Conservation (phyloP, 1,140 invertebrate species). For the Oryctes rhinoceros region DNA sequence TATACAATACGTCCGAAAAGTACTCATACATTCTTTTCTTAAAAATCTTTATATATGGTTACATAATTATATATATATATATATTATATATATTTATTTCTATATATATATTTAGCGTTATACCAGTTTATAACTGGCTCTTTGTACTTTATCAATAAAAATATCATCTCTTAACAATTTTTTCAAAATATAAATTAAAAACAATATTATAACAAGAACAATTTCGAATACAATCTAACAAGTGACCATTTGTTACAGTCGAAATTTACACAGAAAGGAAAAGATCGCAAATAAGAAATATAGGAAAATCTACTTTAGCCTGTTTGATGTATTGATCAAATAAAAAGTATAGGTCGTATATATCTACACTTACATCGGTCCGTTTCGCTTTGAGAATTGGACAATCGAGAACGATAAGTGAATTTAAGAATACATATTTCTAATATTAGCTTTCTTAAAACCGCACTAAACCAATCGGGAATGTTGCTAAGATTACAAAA, state of each 20-base stretch:
- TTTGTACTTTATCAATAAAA: conserved; percentile 40
- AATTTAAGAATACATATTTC: too few species aligned
- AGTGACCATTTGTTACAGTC: conserved; percentile 35
- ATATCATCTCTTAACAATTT: conserved; percentile 36
- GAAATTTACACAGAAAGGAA: conserved; percentile 11
- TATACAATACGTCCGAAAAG: conserved; percentile 17
- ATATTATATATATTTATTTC: conserved; percentile 31
- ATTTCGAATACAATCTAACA: conserved; percentile 39
- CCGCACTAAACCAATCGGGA: too few species aligned
- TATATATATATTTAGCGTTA: conserved; percentile 30
- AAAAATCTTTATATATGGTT: conserved; percentile 37
- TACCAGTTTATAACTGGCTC: conserved; percentile 35
- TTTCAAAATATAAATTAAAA: conserved; percentile 41
- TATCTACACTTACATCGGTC: too few species aligned
- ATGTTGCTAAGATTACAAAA: background rate
- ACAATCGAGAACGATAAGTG: too few species aligned
- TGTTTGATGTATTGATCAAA: background rate
- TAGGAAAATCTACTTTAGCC: background rate
- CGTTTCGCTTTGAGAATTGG: too few species aligned
- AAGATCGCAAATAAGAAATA: background rate
- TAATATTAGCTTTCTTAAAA: too few species aligned
- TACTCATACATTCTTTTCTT: conserved; percentile 17
- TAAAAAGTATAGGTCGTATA: background rate
- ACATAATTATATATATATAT: conserved; percentile 28
- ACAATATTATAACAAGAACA: conserved; percentile 39